phyloP scores from a whole-genome alignment of 2,888 invertebrate genomes.

The Stenodema calcarata region DNA sequence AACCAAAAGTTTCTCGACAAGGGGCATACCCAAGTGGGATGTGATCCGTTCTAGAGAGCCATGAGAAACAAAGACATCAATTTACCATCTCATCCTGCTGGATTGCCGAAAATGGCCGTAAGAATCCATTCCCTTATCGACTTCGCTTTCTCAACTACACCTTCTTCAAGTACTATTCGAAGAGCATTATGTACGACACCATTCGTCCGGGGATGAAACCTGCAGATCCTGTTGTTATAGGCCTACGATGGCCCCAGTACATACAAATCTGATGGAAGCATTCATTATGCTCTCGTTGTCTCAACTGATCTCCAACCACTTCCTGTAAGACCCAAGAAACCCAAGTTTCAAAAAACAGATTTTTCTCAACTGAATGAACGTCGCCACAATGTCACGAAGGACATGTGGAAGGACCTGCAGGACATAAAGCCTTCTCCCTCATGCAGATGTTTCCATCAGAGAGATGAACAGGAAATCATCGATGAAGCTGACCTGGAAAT shows the following conservation, averaged over 20 bases:
- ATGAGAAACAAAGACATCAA: background rate
- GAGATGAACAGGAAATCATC: background rate
- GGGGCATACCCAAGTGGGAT: conserved; percentile 36
- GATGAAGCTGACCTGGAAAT: background rate
- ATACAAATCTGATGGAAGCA: background rate
- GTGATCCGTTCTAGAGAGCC: background rate
- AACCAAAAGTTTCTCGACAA: conserved; percentile 28
- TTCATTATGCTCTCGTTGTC: background rate
- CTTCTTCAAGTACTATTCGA: conserved; percentile 48
- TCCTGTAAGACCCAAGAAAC: too few species aligned
- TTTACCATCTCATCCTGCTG: background rate
- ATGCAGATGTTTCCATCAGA: background rate
- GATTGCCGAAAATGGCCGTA: background rate
- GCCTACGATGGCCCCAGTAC: background rate
- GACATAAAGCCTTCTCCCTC: background rate
- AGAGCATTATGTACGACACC: background rate
- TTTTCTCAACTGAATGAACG: background rate
- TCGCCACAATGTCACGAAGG: background rate
- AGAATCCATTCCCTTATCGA: conserved; percentile 39
- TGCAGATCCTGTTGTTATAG: background rate
- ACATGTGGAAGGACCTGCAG: conserved; percentile 32
- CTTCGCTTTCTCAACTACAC: conserved; percentile 25
- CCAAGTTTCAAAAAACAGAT: background rate
- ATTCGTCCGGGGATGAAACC: conserved; percentile 1
- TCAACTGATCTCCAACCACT: background rate